A percentile compares a stretch with the other conserved stretches of the same genome.
These are phyloP conservation scores for Pedionomus torquatus DNA, from an alignment of 2,113 vertebrate genomes.

Conservation along the genomic window DNA sequence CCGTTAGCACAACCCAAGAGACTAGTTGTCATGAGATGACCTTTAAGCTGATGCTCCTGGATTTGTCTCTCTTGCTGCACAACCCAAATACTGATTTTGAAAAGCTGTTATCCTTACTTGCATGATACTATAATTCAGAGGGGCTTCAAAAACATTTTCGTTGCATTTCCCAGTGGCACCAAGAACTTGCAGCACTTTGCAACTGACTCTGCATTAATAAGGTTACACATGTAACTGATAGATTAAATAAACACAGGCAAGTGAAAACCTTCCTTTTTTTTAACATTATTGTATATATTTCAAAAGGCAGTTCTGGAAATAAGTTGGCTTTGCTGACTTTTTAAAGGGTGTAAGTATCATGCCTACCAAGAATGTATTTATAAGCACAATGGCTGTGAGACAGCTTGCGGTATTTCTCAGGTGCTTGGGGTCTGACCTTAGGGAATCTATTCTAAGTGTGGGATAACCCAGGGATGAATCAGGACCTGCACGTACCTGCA, in stretches of 20 bases:
- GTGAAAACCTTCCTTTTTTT: not conserved
- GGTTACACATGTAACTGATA: not conserved
- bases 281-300: not conserved
- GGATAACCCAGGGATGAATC: not conserved
- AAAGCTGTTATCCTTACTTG: not conserved
- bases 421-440: not conserved
- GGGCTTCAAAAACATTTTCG: not conserved
- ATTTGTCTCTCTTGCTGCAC: not conserved
- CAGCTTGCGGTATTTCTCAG: not conserved
- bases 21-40: not conserved
- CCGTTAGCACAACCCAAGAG: not conserved
- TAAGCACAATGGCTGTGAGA: not conserved
- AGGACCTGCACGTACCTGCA: not conserved
- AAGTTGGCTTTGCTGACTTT: not conserved
- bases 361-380: not conserved
- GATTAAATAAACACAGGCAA: not conserved
- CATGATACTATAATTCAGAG: not conserved
- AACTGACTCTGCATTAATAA: not conserved
- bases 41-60: not conserved
- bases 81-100: not conserved
- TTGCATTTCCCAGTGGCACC: not conserved
- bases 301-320: not conserved
- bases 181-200: not conserved
- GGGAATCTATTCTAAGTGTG: not conserved
- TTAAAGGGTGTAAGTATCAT: not conserved